A percentile compares a stretch with the other conserved stretches of the same genome.
phyloP scores from a whole-genome alignment of 2,113 vertebrate genomes.

The Chroicocephalus ridibundus region DNA sequence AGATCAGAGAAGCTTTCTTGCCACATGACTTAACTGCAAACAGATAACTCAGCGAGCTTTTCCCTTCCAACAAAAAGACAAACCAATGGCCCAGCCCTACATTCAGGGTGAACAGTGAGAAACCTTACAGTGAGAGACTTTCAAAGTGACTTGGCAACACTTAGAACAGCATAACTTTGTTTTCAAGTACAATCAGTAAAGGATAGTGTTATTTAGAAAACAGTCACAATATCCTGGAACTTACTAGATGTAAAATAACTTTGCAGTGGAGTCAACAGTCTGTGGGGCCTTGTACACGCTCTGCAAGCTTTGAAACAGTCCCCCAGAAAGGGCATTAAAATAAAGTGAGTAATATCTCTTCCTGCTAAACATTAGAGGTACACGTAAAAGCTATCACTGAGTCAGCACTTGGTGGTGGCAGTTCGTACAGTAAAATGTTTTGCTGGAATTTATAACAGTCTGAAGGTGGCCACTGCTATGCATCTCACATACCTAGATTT shows the following conservation, averaged over 20 bases:
- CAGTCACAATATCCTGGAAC: slow-evolving; percentile 10
- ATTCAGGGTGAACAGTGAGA: neutral
- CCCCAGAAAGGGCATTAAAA: slow-evolving; percentile 8
- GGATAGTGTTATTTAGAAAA: neutral
- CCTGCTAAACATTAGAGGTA: slow-evolving; percentile 34
- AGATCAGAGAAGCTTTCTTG: neutral
- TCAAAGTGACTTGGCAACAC: slow-evolving; percentile 4
- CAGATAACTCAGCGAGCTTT: neutral
- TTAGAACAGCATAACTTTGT: neutral
- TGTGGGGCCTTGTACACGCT: neutral
- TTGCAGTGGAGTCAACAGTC: slow-evolving; percentile 22
- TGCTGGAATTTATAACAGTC: neutral
- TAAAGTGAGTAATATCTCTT: slow-evolving; percentile 41
- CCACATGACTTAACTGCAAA: neutral
- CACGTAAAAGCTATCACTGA: slow-evolving; percentile 8
- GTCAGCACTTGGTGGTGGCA: slow-evolving; percentile 19
- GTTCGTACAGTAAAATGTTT: slow-evolving; percentile 33
- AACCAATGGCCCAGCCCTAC: neutral
- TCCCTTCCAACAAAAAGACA: neutral
- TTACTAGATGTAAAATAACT: slow-evolving; percentile 3
- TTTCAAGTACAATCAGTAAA: neutral
- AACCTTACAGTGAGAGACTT: neutral
- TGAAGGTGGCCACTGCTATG: neutral
- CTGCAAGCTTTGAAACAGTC: neutral
- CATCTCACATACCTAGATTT: neutral